phyloP scores from a whole-genome alignment of 2,797 vertebrate genomes.

The Acipenser oxyrinchus region DNA sequence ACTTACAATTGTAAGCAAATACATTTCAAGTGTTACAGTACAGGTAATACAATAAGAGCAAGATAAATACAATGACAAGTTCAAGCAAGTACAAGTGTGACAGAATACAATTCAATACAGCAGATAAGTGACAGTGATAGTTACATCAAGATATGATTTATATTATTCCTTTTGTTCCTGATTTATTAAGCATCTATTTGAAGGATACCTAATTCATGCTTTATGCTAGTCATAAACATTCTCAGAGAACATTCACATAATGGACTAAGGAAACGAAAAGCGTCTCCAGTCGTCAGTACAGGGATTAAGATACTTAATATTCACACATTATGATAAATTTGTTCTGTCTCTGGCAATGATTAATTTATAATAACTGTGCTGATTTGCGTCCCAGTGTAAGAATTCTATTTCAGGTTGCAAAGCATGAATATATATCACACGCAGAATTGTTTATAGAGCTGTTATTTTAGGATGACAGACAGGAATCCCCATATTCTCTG shows the following conservation, averaged over 20 bases:
- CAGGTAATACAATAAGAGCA: too few relatives aligned
- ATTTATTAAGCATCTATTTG: neutral
- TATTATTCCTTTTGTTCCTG: too few relatives aligned
- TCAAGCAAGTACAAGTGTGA: too few relatives aligned
- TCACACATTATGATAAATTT: slow-evolving; percentile 4
- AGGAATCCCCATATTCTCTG: neutral
- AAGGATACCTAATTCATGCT: neutral
- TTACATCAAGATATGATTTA: neutral
- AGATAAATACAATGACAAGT: too few relatives aligned
- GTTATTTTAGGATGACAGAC: neutral
- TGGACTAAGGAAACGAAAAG: neutral
- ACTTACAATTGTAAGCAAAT: too few relatives aligned
- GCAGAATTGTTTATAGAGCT: neutral
- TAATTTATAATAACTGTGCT: slow-evolving; percentile 4
- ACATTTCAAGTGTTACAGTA: too few relatives aligned
- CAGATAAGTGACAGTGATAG: too few relatives aligned
- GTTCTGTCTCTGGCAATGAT: slow-evolving; percentile 1
- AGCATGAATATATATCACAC: neutral
- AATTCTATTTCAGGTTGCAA: slow-evolving; percentile 1
- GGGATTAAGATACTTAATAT: slow-evolving; percentile 1
- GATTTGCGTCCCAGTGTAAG: neutral
- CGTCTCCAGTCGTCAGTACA: neutral
- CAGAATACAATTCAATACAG: too few relatives aligned
- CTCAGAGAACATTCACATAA: neutral
- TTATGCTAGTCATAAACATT: neutral